phyloP scores from a whole-genome alignment of 2,797 vertebrate genomes.

The Microctenopoma stevenorrisi region DNA sequence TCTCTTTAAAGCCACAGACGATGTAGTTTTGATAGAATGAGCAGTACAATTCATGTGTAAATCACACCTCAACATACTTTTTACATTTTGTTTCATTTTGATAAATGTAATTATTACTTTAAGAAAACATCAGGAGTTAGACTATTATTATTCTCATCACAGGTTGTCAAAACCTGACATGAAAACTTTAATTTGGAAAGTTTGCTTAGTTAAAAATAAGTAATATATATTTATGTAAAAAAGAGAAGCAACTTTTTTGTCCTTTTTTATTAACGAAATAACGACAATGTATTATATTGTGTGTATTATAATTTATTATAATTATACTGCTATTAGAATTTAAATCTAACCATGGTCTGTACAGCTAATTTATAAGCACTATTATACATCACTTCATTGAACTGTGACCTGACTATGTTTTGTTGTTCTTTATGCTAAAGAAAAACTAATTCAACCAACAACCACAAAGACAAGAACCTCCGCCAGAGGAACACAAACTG shows the following conservation, averaged over 20 bases:
- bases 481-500: conserved; percentile 99
- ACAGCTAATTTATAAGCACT: neutral
- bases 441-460: conserved; percentile 99
- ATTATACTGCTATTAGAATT: neutral
- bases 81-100: too few relatives aligned
- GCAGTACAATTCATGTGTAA: neutral
- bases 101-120: neutral
- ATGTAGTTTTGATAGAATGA: neutral
- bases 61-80: neutral
- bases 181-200: neutral
- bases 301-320: too few relatives aligned
- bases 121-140: neutral
- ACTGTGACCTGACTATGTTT: conserved; percentile 30
- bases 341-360: neutral
- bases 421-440: conserved; percentile 71
- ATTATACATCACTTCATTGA: neutral
- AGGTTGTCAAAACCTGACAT: neutral
- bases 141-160: neutral
- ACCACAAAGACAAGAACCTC: conserved; percentile 99
- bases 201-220: neutral
- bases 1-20: neutral
- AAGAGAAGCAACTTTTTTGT: neutral
- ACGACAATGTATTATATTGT: neutral
- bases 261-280: neutral
- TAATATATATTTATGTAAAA: neutral